A percentile compares a stretch with the other conserved stretches of the same genome.
Conservation (phyloP, 2,888 invertebrate genomes). For the Temnothorax unifasciatus region DNA sequence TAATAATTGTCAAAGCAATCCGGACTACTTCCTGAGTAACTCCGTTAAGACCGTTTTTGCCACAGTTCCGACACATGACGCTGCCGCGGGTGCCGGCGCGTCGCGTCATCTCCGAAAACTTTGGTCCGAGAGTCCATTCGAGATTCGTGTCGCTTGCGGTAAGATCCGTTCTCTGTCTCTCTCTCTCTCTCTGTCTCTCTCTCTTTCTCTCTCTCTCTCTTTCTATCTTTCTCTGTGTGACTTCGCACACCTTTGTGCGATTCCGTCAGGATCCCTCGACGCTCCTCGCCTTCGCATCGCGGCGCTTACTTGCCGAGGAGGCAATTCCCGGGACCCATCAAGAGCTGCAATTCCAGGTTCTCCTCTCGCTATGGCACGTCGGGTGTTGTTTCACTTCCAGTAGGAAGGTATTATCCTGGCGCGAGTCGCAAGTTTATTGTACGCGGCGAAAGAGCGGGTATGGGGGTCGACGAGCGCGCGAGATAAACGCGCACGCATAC, state of each 20-base stretch:
- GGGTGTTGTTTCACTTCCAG: conserved; percentile 73
- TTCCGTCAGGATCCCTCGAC: conserved; percentile 12
- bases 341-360: conserved; percentile 70
- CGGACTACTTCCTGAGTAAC: conserved; percentile 30
- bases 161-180: conserved; percentile 27
- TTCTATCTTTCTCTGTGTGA: conserved; percentile 18
- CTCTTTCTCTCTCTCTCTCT: neutral
- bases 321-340: conserved; percentile 75
- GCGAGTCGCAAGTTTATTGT: conserved; percentile 76
- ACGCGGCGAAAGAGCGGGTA: conserved; percentile 58
- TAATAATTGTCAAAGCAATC: conserved; percentile 50
- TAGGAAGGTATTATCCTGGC: conserved; percentile 72
- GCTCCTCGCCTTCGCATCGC: neutral
- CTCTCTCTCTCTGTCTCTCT: neutral
- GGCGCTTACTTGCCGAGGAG: conserved; percentile 51
- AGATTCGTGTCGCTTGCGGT: conserved; percentile 43
- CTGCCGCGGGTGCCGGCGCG: conserved; percentile 43
- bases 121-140: conserved; percentile 42
- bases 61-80: conserved; percentile 21
- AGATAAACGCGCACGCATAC: conserved; percentile 13
- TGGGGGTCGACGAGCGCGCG: conserved; percentile 26
- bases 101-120: conserved; percentile 57
- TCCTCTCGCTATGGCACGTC: conserved; percentile 56
- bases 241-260: conserved; percentile 21
- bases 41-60: conserved; percentile 41